Conservation (phyloP, 1,140 invertebrate species). For the Sesamia nonagrioides region DNA sequence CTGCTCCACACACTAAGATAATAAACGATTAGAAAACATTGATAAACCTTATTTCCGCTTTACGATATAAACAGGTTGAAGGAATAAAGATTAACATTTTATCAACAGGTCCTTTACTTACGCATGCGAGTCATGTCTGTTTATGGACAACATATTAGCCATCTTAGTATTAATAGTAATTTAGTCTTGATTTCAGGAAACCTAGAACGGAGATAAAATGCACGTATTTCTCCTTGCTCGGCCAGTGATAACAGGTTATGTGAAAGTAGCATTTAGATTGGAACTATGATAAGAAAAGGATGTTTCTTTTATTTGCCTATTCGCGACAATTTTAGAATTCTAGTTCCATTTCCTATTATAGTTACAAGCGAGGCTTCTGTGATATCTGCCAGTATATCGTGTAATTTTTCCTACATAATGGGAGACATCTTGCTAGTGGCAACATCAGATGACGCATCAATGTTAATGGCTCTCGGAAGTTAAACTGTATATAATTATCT, state of each 20-base stretch:
- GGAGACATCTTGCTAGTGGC: background rate
- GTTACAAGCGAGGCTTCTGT: background rate
- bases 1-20: constrained; percentile 22
- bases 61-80: constrained; percentile 30
- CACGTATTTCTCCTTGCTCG: background rate
- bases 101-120: constrained; percentile 16
- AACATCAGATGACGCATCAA: constrained; percentile 8
- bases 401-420: background rate
- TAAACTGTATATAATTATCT: background rate
- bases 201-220: constrained; percentile 27
- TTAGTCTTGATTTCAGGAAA: constrained; percentile 26
- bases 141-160: constrained; percentile 18
- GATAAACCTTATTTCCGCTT: constrained; percentile 36
- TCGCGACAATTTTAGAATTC: background rate
- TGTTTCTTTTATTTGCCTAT: background rate
- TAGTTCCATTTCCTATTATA: background rate
- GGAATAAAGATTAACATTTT: constrained; percentile 41
- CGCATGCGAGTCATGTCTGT: constrained; percentile 27
- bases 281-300: background rate
- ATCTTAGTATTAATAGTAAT: constrained; percentile 7
- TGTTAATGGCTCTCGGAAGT: constrained; percentile 29
- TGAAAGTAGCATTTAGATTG: constrained; percentile 4
- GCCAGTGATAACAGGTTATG: constrained; percentile 4
- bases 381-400: background rate
- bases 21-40: constrained; percentile 46